Base-by-base conservation (phyloP, 2,888 invertebrate species). In the Dicycla oo region DNA sequence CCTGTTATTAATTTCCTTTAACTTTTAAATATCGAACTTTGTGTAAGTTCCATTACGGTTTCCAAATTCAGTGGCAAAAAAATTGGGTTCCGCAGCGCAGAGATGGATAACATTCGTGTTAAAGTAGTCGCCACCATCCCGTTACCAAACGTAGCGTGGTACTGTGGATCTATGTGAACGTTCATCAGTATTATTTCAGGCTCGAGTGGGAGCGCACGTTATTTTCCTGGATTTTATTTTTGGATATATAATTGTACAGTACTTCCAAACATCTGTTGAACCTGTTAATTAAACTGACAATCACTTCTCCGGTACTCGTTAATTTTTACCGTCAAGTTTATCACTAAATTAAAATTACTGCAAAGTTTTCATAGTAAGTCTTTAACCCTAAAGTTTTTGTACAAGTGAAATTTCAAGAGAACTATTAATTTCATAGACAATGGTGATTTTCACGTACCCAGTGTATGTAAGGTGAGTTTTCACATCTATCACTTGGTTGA, bases 111-210 rank as follows among this genome's bases (percentile, higher is more conserved):
- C 81, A 80, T 69, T 57, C 58, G 23, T 72, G 65, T 78, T 75
- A 70, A 80, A 84, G 67, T 73, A 64, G 72, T 83, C 87, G 87
- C 78, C 54, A 71, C 71, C 81, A 84, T 84, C 75, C 74, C 69
- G 70, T 73, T 73, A 74, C 78, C 75, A 81, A 83, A 84, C 79
- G 79, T 86, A 77, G 71, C 77, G 61, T 75, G 47, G 83, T 85
- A 80, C 54, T 20, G 47, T 63, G 60, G 67, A 79, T 80, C 78
- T 83, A 78, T 80, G 83, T 73, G 85, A 85, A 87, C 86, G 86
- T 85, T 88, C 86, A 86, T 92, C 94, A 95, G 94, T 95, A 89
- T 89, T 89, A 89, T 88, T 92, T 91, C 89, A 90, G 91, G 74
- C 83, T 86, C 81, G 87, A 79, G 75, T 51, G 87, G 80, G 92